Evolutionary conservation across 2,113 vertebrate genomes (phyloP), one percentile per base, ranked within the genome.

Genomic region (Rhombomys opimus): DNA sequence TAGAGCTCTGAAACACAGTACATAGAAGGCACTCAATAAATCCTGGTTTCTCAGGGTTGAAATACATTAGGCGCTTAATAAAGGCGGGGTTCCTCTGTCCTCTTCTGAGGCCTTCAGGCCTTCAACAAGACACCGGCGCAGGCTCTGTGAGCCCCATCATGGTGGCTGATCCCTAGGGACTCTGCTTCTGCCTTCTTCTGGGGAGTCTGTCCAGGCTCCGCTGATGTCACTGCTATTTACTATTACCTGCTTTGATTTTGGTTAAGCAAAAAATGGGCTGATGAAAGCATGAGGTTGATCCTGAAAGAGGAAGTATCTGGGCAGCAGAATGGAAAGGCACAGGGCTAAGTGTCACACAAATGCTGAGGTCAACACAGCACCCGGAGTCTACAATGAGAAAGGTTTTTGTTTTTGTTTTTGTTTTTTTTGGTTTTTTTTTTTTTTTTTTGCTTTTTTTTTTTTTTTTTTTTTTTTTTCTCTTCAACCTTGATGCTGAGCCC

Each of bases 401-500:
- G 30, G 63, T 77, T 52, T 63, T 88, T 90, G 10, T 13, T 50
- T 80, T 65, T 27, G 70, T 54, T 63, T 80, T 95, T 89, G 97
- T 96, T 96, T 23, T 67, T 57, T 57, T 13, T 57, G 8, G 8
- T 76, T 72, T 57, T 5, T 2, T 70, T 76, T 73, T 87, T 96
- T 88, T 97, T 96, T 96, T 23, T 63, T 59, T 8, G 9, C 14
- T 57, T 63, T 80, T 89, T 93, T 54, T 84, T 70, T 23, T 76
- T 72, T 57, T 5, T 2, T 70, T 76, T 73, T 87, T 96, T 88
- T 97, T 96, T 96, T 23, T 63, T 59, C 91, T 91, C 85, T 98
- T 96, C 95, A 97, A 97, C 97, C 97, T 97, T 97, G 96, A 98
- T 93, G 93, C 96, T 94, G 82, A 54, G 93, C 96, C 77, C 85